phyloP scores from a whole-genome alignment of 2,113 vertebrate genomes.

The Promerops cafer region DNA sequence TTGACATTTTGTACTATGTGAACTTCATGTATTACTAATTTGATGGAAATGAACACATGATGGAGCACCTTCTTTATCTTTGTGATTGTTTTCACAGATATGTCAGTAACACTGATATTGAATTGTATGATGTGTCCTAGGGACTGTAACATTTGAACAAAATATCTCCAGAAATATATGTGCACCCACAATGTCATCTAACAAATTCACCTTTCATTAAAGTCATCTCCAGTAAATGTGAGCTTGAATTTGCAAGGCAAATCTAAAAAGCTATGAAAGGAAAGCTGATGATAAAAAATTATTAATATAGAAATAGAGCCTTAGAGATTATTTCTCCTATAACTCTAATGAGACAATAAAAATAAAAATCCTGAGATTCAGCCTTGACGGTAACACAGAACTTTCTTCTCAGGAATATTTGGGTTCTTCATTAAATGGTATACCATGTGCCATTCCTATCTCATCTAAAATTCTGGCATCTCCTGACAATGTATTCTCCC shows the following conservation, averaged over 20 bases:
- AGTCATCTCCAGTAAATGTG: slow-evolving; percentile 15
- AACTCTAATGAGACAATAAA: slow-evolving; percentile 41
- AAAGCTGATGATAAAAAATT: neutral
- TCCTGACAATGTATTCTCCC: slow-evolving; percentile 17
- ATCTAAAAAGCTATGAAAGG: slow-evolving; percentile 3
- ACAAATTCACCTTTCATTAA: slow-evolving; percentile 50
- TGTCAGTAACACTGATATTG: slow-evolving; percentile 48
- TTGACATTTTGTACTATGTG: slow-evolving; percentile 62
- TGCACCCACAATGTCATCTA: slow-evolving; percentile 15
- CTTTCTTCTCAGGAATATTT: slow-evolving; percentile 19
- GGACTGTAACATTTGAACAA: slow-evolving; percentile 43
- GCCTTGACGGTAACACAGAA: neutral
- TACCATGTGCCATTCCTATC: neutral
- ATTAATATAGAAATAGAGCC: slow-evolving; percentile 11
- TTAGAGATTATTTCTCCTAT: slow-evolving; percentile 1
- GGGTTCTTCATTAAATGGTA: slow-evolving; percentile 11
- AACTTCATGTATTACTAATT: slow-evolving; percentile 67
- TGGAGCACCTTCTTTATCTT: slow-evolving; percentile 62
- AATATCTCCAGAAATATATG: slow-evolving; percentile 37
- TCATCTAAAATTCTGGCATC: slow-evolving; percentile 47
- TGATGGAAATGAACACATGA: slow-evolving; percentile 66
- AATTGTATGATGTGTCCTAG: slow-evolving; percentile 48
- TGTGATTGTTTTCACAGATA: slow-evolving; percentile 56
- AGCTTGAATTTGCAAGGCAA: slow-evolving; percentile 51
- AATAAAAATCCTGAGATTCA: slow-evolving; percentile 25